Percentiles rank a stretch among this genome's conserved stretches.
Evolutionary conservation across 1,140 invertebrate genomes (phyloP).

Genomic region (Drosophila lacertosa): DNA sequence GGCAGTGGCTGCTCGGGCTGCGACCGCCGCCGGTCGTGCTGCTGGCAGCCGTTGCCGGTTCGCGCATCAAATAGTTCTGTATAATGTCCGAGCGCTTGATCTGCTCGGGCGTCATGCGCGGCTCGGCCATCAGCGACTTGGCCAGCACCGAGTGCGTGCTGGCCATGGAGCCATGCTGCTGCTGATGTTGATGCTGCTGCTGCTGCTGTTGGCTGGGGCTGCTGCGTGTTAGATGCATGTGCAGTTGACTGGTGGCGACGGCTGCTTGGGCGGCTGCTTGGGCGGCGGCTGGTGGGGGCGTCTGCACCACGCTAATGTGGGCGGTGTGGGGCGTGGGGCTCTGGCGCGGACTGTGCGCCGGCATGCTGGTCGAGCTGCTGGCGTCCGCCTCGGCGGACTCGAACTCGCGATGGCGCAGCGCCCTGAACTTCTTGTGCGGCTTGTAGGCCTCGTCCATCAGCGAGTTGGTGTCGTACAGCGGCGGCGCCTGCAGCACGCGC

Average conservation of each 20-base stretch:
- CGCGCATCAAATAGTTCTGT: constrained; percentile 94
- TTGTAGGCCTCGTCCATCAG: constrained; percentile 97
- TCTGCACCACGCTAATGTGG: constrained; percentile 84
- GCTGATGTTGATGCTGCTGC: constrained; percentile 42
- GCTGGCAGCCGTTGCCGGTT: constrained; percentile 85
- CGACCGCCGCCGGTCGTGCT: constrained; percentile 66
- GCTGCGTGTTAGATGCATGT: constrained; percentile 85
- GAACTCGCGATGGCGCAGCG: constrained; percentile 90
- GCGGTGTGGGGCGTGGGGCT: constrained; percentile 60
- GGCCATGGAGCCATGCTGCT: constrained; percentile 86
- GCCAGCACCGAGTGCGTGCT: constrained; percentile 94
- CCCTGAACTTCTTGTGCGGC: constrained; percentile 97
- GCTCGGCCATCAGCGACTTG: constrained; percentile 94
- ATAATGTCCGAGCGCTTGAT: constrained; percentile 94
- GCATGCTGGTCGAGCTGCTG: constrained; percentile 67
- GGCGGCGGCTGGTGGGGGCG: constrained; percentile 37
- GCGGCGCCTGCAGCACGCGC: constrained; percentile 95
- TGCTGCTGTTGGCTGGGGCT: constrained; percentile 45
- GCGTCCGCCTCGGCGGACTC: constrained; percentile 88
- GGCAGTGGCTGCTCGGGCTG: constrained; percentile 65
- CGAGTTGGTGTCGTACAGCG: constrained; percentile 93
- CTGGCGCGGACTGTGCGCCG: constrained; percentile 63
- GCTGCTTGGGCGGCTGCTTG: constrained; percentile 46
- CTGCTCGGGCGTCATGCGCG: constrained; percentile 94
- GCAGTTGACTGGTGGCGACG: constrained; percentile 84